Evolutionary conservation across 2,888 invertebrate species (phyloP).

Genomic region (Trichogramma evanescens): DNA sequence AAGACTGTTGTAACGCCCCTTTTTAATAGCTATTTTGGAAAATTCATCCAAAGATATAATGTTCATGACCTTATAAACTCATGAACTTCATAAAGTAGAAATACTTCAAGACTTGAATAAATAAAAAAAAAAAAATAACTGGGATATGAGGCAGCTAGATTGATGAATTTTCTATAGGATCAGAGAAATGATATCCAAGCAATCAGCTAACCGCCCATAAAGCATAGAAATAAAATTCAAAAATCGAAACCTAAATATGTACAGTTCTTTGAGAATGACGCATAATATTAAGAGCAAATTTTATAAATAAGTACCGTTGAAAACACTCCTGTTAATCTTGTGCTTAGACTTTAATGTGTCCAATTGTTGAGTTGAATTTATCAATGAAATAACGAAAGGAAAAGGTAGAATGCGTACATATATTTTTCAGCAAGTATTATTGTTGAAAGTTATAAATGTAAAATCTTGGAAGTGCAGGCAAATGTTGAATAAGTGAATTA

Average conservation of each 20-base stretch:
- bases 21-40: too few species aligned
- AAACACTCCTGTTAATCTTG: constrained; percentile 13
- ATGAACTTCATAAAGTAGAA: too few species aligned
- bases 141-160: too few species aligned
- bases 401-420: constrained; percentile 13
- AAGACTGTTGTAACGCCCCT: constrained; percentile 14
- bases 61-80: too few species aligned
- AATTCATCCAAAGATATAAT: too few species aligned
- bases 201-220: too few species aligned
- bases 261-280: constrained; percentile 7
- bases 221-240: too few species aligned
- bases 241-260: background rate
- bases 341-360: constrained; percentile 5
- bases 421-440: constrained; percentile 10
- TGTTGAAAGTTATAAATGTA: constrained; percentile 11
- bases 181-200: too few species aligned
- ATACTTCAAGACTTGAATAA: too few species aligned
- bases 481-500: background rate
- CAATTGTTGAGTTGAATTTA: constrained; percentile 14
- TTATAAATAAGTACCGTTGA: constrained; percentile 7
- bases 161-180: too few species aligned
- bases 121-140: too few species aligned
- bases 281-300: constrained; percentile 10
- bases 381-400: background rate
- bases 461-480: constrained; percentile 20